Base-by-base conservation (phyloP, 2,113 vertebrate species). In the Lanius ludovicianus region DNA sequence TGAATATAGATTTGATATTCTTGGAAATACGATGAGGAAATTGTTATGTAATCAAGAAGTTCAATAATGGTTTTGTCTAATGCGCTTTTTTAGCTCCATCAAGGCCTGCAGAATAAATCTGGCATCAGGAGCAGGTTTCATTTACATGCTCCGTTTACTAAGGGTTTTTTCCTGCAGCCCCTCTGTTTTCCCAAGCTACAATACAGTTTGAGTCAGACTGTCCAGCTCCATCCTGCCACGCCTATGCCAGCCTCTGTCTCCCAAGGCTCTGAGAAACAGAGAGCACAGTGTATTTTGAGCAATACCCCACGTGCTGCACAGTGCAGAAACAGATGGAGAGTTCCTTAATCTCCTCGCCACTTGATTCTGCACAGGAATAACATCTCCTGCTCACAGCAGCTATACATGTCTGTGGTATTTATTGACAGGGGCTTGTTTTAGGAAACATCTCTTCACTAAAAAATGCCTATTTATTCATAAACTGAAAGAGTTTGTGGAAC, bases 11-110 rank as follows among this genome's bases (percentile, higher is more conserved):
- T 86, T 90, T 5, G 93, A 63, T 96, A 96, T 96, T 97, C 96
- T 96, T 96, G 93, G 96, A 97, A 97, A 96, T 95, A 96, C 90
- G 87, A 86, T 96, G 96, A 96, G 95, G 95, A 96, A 95, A 96
- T 92, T 86, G 95, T 95, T 96, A 97, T 97, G 95, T 90, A 97
- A 97, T 96, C 87, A 96, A 96, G 90, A 85, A 96, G 87, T 80
- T 93, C 96, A 96, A 92, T 93, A 96, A 94, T 93, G 92, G 85
- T 90, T 97, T 96, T 93, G 96, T 93, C 93, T 97, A 97, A 97
- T 95, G 84, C 0, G 21, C 70, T 87, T 95, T 96, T 96, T 96
- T 95, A 92, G 92, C 64, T 96, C 82, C 79, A 81, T 67, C 87
- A 63, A 88, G 95, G 59, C 85, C 89, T 77, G 75, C 67, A 80